Evolutionary conservation across 2,888 invertebrate genomes (phyloP), one percentile per base, ranked within the genome.

Genomic region (Caenorhabditis sulstoni): DNA sequence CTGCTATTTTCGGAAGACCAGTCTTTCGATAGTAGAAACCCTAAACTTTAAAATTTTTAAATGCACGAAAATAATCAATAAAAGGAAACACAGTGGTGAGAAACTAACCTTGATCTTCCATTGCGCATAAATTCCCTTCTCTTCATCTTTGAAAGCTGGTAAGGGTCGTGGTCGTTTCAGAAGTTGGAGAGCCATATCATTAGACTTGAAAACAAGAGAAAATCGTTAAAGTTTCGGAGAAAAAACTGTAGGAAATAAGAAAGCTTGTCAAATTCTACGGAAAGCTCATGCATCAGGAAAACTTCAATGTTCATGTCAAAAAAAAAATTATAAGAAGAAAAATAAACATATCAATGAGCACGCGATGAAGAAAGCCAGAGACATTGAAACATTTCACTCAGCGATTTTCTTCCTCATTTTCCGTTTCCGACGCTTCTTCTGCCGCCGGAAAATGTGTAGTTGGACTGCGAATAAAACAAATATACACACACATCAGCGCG

Each of bases 71-170:
- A n/a, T n/a, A n/a, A n/a, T n/a, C n/a, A n/a, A n/a, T n/a, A n/a
- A n/a, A n/a, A n/a, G n/a, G n/a, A n/a, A n/a, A n/a, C n/a, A n/a
- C n/a, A 16, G 9, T 50, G 18, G 29, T 29, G 14, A 50, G 7
- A 29, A 14, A 12, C 12, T 18, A 23, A 85, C 86, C 61, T 85
- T 86, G n/a, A 82, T 81, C 44, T 66, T 81, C 81, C 83, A 86
- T 49, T 84, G 81, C 1, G 86, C 85, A 61, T 86, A 64, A n/a
- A 86, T 81, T 14, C 86, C 83, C 39, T 83, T 84, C 35, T 81
- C 80, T 61, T 81, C 78, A 50, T 85, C 83, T 73, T 71, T 79
- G 44, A 84, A 82, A 20, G 73, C 80, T 4, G 86, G 85, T 23
- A 86, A 66, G 39, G 84, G 81, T 53, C 83, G 78, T 4, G 86